These are phyloP conservation scores for Oophaga sylvatica DNA, from an alignment of 2,797 vertebrate genomes.

Conservation along the genomic window DNA sequence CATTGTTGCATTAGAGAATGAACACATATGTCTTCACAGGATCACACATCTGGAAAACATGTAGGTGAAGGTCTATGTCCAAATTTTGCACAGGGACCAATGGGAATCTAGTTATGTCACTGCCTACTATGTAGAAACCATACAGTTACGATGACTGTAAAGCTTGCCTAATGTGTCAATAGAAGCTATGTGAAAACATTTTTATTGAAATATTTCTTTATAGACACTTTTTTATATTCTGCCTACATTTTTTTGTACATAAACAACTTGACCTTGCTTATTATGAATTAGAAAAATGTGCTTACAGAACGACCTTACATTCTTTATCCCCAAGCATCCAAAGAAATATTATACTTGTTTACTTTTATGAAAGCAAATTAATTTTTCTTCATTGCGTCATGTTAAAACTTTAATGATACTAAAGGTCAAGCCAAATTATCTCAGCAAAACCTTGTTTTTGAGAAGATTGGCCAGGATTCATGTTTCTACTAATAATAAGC, in stretches of 20 bases:
- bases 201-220: no score
- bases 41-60: no score
- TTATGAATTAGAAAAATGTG: not conserved
- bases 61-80: no score
- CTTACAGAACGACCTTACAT: not conserved
- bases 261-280: not conserved
- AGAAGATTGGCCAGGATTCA: conserved; percentile 39
- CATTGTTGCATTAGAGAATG: no score
- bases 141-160: no score
- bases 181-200: not conserved
- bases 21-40: no score
- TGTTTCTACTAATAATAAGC: conserved; percentile 13
- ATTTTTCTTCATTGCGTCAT: conserved; percentile 41
- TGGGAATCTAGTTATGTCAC: no score
- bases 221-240: not conserved
- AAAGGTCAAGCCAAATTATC: conserved; percentile 15
- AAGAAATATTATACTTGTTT: not conserved
- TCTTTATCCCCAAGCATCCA: not conserved
- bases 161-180: no score
- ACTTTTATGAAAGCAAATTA: conserved; percentile 33
- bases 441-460: conserved; percentile 17
- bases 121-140: no score
- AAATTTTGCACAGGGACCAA: no score
- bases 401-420: conserved; percentile 48
- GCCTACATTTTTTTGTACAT: not conserved